A percentile compares a stretch with the other conserved stretches of the same genome.
These are phyloP conservation scores for Forbesichthys agassizii DNA, from an alignment of 2,113 vertebrate genomes.

Conservation along the genomic window DNA sequence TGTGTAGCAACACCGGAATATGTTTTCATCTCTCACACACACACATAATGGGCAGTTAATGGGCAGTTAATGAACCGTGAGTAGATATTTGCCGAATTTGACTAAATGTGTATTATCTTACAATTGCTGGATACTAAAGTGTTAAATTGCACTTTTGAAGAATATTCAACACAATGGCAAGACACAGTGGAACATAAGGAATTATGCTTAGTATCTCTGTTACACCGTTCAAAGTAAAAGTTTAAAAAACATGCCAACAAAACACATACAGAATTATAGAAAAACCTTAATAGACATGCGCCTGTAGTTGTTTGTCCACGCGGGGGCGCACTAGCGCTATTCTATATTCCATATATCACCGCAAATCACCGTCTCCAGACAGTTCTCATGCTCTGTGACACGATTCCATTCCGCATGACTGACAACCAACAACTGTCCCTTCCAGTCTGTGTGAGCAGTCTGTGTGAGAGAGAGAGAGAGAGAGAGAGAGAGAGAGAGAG, in stretches of 20 bases:
- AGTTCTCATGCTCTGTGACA: conserved; percentile 21
- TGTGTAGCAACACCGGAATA: no score
- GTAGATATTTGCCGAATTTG: no score
- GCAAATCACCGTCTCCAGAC: conserved; percentile 18
- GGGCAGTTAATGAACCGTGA: no score
- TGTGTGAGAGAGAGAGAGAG: conserved; percentile 3
- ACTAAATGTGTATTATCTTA: no score
- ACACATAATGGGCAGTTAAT: no score
- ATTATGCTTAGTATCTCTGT: no score
- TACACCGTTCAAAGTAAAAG: no score
- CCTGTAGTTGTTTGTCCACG: conserved; percentile 16
- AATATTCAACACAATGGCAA: no score
- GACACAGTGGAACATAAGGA: no score
- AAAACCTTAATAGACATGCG: neutral
- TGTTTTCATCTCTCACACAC: no score
- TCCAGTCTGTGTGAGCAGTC: neutral
- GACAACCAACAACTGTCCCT: conserved; percentile 70
- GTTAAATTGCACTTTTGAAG: no score
- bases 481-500: neutral
- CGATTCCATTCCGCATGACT: conserved; percentile 49
- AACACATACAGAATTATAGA: neutral
- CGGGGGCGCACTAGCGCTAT: conserved; percentile 22
- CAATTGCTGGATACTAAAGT: no score
- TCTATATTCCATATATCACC: neutral
- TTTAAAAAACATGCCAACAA: neutral